These are phyloP conservation scores for Tortricodes alternella DNA, from an alignment of 2,888 invertebrate genomes.

Conservation along the genomic window DNA sequence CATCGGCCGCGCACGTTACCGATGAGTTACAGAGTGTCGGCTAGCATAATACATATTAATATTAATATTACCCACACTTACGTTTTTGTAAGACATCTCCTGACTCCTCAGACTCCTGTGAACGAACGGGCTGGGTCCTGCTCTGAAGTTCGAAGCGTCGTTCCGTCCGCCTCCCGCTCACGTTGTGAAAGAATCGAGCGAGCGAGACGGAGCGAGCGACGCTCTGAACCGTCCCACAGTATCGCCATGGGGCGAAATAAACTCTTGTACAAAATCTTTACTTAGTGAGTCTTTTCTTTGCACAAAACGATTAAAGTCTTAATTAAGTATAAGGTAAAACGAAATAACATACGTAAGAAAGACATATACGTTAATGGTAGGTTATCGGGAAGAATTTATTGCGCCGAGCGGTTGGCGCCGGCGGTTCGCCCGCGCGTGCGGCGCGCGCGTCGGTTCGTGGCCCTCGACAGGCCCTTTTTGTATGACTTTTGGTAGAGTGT, in stretches of 20 bases:
- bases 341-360: conserved; percentile 83
- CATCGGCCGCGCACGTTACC: conserved; percentile 51
- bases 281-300: conserved; percentile 63
- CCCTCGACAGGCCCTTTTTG: too few relatives aligned
- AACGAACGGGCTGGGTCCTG: background rate
- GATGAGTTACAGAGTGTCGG: conserved; percentile 70
- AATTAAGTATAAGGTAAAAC: conserved; percentile 69
- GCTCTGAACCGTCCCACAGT: background rate
- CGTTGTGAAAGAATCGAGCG: background rate
- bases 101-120: background rate
- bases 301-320: conserved; percentile 64
- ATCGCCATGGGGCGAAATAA: conserved; percentile 33
- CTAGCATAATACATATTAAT: conserved; percentile 67
- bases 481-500: background rate
- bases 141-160: background rate
- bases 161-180: background rate
- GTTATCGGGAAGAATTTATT: conserved; percentile 77
- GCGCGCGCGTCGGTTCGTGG: conserved; percentile 12
- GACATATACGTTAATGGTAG: conserved; percentile 82
- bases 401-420: conserved; percentile 39
- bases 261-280: conserved; percentile 66
- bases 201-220: background rate
- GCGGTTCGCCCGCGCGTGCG: conserved; percentile 8
- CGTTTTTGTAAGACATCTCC: background rate
- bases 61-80: conserved; percentile 23